Percentiles rank a stretch among this genome's conserved stretches.
Evolutionary conservation across 2,888 invertebrate species (phyloP).

Genomic region (Prosopocoilus inquinatus): DNA sequence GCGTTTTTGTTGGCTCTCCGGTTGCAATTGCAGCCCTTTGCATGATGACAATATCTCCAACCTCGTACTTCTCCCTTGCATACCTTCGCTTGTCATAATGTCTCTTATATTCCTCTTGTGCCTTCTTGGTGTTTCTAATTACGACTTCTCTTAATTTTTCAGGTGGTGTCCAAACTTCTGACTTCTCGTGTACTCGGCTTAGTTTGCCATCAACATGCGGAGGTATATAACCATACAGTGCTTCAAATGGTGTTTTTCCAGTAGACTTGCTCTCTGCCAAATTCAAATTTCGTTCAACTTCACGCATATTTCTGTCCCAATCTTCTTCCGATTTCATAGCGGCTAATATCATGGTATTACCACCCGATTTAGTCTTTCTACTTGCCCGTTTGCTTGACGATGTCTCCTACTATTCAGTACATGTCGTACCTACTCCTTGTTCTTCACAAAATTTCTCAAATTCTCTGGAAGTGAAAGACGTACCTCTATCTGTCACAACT

Average conservation of each 20-base stretch:
- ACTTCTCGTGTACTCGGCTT: too few relatives aligned
- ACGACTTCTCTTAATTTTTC: background rate
- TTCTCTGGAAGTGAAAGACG: conserved; percentile 18
- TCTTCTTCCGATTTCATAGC: conserved; percentile 4
- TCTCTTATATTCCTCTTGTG: background rate
- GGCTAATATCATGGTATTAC: background rate
- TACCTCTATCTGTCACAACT: conserved; percentile 29
- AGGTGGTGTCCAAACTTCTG: too few relatives aligned
- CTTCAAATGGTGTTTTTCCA: conserved; percentile 23
- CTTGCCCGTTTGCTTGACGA: conserved; percentile 28
- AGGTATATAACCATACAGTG: conserved; percentile 19
- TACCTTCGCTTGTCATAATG: background rate
- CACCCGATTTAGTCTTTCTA: background rate
- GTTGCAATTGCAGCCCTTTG: conserved; percentile 1
- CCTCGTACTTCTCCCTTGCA: background rate
- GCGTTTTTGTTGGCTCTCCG: conserved; percentile 2
- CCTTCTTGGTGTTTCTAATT: background rate
- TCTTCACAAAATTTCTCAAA: conserved; percentile 3
- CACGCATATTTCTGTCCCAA: conserved; percentile 19
- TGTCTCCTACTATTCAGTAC: conserved; percentile 22
- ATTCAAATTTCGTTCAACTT: conserved; percentile 25
- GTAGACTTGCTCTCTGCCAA: conserved; percentile 22
- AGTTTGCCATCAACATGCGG: background rate
- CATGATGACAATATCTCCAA: conserved; percentile 4
- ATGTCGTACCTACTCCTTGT: conserved; percentile 20